These are phyloP conservation scores for Turnix velox DNA, from an alignment of 2,113 vertebrate genomes.

Conservation along the genomic window DNA sequence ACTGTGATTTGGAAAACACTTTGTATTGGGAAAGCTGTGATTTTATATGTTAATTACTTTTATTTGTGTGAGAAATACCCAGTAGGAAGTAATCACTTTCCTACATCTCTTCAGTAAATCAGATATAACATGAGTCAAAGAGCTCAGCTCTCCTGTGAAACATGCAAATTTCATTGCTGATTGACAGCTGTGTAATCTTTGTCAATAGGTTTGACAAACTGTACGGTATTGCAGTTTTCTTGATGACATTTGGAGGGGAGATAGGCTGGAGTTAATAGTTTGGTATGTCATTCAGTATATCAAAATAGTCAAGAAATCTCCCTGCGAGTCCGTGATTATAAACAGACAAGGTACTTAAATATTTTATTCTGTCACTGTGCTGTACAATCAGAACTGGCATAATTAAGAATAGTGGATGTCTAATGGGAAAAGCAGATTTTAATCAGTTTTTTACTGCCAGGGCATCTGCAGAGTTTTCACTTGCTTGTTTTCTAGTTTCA, in stretches of 20 bases:
- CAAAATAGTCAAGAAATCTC: neutral
- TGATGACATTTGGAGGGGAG: neutral
- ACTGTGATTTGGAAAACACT: neutral
- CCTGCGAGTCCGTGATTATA: neutral
- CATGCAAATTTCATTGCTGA: neutral
- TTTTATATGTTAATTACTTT: neutral
- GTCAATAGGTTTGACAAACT: neutral
- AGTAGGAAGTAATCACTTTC: neutral
- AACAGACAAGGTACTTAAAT: neutral
- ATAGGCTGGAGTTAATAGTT: neutral
- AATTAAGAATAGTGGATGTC: neutral
- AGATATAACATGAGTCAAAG: neutral
- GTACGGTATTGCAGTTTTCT: neutral
- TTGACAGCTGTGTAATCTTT: neutral
- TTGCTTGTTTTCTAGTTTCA: slow-evolving; percentile 48
- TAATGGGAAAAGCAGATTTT: slow-evolving; percentile 54
- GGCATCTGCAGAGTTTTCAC: slow-evolving; percentile 49
- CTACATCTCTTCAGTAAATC: neutral
- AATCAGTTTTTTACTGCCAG: slow-evolving; percentile 18
- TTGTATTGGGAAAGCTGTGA: neutral
- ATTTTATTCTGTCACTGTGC: neutral
- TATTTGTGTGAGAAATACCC: neutral
- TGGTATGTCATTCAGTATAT: neutral
- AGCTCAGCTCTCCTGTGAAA: neutral
- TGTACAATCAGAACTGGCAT: neutral